Evolutionary conservation across 2,888 invertebrate species (phyloP).

Genomic region (Heliconius ethilla): DNA sequence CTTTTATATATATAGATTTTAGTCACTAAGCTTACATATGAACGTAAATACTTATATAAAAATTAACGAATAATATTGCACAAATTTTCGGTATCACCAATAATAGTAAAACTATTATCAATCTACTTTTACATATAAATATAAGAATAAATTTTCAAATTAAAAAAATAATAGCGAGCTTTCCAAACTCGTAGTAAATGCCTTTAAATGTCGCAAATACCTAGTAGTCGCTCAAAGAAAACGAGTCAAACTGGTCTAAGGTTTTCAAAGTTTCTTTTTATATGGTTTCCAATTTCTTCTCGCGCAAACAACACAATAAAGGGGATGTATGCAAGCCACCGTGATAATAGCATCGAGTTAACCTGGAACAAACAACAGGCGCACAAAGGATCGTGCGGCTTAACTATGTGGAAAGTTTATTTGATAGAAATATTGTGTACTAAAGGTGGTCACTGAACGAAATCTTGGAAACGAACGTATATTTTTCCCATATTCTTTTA

Average conservation of each 20-base stretch:
- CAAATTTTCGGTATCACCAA: background rate
- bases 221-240: constrained; percentile 51
- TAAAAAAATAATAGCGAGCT: background rate
- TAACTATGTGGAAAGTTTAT: constrained; percentile 49
- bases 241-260: constrained; percentile 65
- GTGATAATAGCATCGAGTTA: constrained; percentile 62
- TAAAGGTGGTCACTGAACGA: background rate
- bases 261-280: constrained; percentile 62
- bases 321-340: constrained; percentile 61
- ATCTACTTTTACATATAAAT: background rate
- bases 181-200: constrained; percentile 18
- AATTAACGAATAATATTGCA: background rate
- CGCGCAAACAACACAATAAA: constrained; percentile 63
- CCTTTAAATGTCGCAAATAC: constrained; percentile 38
- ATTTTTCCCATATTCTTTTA: background rate
- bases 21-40: background rate
- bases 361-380: constrained; percentile 45
- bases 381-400: constrained; percentile 53
- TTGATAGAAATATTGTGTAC: constrained; percentile 28
- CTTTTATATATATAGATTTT: no score
- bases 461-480: background rate
- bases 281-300: constrained; percentile 67
- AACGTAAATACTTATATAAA: background rate
- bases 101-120: background rate
- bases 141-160: background rate